phyloP scores from a whole-genome alignment of 2,888 invertebrate genomes.

The Resseliella maxima region DNA sequence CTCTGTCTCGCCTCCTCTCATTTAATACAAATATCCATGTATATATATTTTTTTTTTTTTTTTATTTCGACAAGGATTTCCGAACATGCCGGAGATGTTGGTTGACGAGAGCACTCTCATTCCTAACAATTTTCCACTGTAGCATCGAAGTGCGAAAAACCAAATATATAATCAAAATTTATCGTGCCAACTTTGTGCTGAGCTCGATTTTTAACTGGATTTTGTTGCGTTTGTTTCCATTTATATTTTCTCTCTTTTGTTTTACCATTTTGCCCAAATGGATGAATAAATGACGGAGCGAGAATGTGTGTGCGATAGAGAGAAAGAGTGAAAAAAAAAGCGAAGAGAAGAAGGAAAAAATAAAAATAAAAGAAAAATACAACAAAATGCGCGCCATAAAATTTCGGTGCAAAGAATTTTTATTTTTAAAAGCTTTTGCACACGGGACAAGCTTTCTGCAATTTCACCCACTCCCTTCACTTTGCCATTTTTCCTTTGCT shows the following conservation, averaged over 20 bases:
- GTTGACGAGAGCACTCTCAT: constrained; percentile 14
- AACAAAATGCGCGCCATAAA: neutral
- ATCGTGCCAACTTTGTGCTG: constrained; percentile 53
- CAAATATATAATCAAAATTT: constrained; percentile 51
- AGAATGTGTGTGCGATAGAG: neutral
- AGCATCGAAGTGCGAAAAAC: constrained; percentile 48
- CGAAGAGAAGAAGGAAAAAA: neutral
- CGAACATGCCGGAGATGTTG: neutral
- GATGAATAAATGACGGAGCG: neutral
- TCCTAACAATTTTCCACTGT: neutral
- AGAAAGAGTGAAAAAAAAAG: neutral
- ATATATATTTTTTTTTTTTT: too few relatives aligned
- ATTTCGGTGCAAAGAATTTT: constrained; percentile 26
- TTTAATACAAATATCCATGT: neutral
- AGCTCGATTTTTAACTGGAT: constrained; percentile 44
- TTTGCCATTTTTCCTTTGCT: neutral
- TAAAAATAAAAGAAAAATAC: neutral
- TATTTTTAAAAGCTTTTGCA: constrained; percentile 41
- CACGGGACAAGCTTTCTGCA: constrained; percentile 4
- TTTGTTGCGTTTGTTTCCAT: constrained; percentile 25
- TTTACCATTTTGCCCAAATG: neutral
- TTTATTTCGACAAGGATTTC: neutral
- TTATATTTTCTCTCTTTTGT: neutral
- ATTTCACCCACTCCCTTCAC: neutral
- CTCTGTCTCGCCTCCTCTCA: too few relatives aligned